Evolutionary conservation across 2,113 vertebrate genomes (phyloP).

Genomic region (Perca fluviatilis): DNA sequence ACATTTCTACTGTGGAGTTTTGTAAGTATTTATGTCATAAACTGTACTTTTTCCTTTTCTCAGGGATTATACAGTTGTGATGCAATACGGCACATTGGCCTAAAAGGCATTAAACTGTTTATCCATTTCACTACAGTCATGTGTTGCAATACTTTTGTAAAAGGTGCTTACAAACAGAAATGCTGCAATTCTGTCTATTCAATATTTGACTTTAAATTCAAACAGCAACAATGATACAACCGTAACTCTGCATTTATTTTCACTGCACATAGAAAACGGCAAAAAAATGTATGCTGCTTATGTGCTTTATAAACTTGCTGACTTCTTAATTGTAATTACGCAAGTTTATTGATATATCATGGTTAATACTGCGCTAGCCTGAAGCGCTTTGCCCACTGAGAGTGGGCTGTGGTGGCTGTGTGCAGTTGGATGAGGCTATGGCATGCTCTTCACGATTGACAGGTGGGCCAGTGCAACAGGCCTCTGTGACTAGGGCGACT

Average conservation of each 20-base stretch:
- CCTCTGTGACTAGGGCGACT: conserved; percentile 75
- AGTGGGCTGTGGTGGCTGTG: conserved; percentile 33
- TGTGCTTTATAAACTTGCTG: conserved; percentile 27
- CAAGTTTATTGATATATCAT: conserved; percentile 65
- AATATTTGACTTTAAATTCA: conserved; percentile 31
- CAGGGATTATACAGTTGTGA: conserved; percentile 48
- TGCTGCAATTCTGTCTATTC: conserved; percentile 18
- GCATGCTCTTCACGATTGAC: conserved; percentile 73
- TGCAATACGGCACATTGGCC: conserved; percentile 49
- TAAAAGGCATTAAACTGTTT: conserved; percentile 40
- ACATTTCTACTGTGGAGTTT: conserved; percentile 55
- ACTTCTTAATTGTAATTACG: conserved; percentile 65
- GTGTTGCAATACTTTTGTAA: conserved; percentile 37
- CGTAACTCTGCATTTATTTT: background rate
- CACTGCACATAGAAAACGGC: conserved; percentile 6
- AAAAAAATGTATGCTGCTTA: conserved; percentile 2
- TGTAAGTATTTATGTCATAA: conserved; percentile 52
- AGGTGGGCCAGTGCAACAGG: conserved; percentile 77
- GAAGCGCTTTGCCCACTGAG: conserved; percentile 59
- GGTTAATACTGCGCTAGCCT: conserved; percentile 60
- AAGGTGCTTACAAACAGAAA: conserved; percentile 57
- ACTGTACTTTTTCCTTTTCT: conserved; percentile 42
- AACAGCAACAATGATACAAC: background rate
- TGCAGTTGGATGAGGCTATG: conserved; percentile 51
- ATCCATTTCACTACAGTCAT: conserved; percentile 29